Evolutionary conservation across 2,888 invertebrate species (phyloP), one percentile per base, ranked within the genome.

Genomic region (Epinotia bilunana): DNA sequence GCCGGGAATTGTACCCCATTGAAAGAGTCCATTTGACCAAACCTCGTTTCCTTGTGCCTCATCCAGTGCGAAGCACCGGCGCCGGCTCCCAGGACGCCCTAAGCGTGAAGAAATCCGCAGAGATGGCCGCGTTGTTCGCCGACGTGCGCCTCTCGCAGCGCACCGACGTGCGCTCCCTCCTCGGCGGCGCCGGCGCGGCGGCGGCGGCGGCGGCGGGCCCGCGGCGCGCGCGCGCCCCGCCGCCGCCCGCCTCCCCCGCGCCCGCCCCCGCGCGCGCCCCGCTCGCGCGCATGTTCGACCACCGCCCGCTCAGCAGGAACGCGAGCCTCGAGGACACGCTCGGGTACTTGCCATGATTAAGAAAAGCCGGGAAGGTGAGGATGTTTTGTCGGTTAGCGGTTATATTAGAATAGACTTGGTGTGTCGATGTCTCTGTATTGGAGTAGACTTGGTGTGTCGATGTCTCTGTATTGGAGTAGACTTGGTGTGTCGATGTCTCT

Each of bases 81-180:
- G 94, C 95, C 0, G 93, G 93, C 20, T 95, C 95, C 0, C 94
- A 95, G 69, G 97, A 97, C 82, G 97, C 97, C 0, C 90, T 98
- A 0, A 97, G 97, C 72, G 97, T 98, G 43, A 98, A 98, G 89
- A 98, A 98, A 87, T 97, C 97, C 3, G 98, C 98, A 0, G 98
- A 98, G 88, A 98, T 98, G 83, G 98, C 98, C 0, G 98, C 98
- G 0, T 91, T 98, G 43, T 98, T 98, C 87, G 97, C 97, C 0
- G 97, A 97, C 84, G 95, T 96, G 62, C 95, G 96, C 55, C 92
- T 96, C 0, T 96, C 95, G 39, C 96, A 96, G 88, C 95, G 96
- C 16, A 96, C 96, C 0, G 96, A 96, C 85, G 96, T 96, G 72
- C 88, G 94, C 2, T 85, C 92, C 0, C 82, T 93, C 16, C 83